phyloP scores from a whole-genome alignment of 2,888 invertebrate genomes.

The Agrotis ipsilon region DNA sequence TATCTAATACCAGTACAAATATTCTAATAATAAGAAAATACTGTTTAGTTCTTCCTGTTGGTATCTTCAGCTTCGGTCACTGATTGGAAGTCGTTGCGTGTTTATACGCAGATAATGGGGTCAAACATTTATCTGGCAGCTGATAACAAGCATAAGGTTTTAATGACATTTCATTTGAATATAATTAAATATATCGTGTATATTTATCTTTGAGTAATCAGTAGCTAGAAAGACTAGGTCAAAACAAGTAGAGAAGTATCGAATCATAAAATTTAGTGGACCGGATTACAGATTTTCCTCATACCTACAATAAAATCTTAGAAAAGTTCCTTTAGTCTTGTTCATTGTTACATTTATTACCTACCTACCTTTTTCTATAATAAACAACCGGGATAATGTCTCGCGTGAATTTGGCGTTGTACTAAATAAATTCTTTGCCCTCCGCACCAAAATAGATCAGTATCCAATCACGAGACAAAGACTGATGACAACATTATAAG shows the following conservation, averaged over 20 bases:
- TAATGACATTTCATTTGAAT: conserved; percentile 57
- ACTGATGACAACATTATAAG: conserved; percentile 52
- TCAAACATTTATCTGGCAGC: conserved; percentile 77
- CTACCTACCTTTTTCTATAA: neutral
- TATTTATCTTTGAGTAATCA: conserved; percentile 17
- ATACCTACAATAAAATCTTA: neutral
- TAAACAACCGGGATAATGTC: conserved; percentile 1
- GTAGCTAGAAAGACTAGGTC: neutral
- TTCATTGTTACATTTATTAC: conserved; percentile 1
- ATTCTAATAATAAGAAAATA: conserved; percentile 48
- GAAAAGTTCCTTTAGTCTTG: neutral
- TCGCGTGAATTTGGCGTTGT: conserved; percentile 31
- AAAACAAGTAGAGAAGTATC: neutral
- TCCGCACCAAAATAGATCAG: conserved; percentile 42
- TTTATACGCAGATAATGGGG: conserved; percentile 79
- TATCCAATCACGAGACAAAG: conserved; percentile 48
- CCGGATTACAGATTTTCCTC: conserved; percentile 18
- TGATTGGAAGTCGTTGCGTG: conserved; percentile 75
- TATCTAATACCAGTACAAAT: conserved; percentile 1
- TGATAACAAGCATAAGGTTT: conserved; percentile 67
- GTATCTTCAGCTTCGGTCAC: conserved; percentile 67
- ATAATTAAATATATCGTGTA: conserved; percentile 23
- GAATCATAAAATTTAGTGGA: neutral
- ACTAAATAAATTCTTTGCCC: conserved; percentile 23
- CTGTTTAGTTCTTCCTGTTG: conserved; percentile 67